Percentiles rank a stretch among this genome's conserved stretches.
These are phyloP conservation scores for Heliangelus exortis DNA, from an alignment of 2,797 vertebrate species.

Conservation along the genomic window DNA sequence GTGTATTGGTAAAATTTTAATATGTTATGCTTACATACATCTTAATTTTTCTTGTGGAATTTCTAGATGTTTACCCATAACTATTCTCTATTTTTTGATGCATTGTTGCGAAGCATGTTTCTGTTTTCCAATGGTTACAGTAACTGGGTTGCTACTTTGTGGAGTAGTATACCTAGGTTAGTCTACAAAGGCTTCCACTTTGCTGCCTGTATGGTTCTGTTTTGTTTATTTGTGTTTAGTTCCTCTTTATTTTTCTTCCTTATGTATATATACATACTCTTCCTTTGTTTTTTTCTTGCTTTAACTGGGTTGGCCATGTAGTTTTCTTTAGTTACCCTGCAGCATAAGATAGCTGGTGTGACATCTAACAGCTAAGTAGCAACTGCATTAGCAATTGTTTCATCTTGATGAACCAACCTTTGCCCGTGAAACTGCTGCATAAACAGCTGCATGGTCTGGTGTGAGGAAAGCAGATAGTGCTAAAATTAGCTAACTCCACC, in stretches of 20 bases:
- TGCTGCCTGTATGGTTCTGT: not conserved
- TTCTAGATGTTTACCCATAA: not conserved
- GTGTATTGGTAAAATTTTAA: not conserved
- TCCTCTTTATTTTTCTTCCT: not conserved
- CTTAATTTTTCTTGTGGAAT: not conserved
- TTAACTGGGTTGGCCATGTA: rapidly evolving
- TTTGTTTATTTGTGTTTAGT: not conserved
- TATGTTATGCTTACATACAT: not conserved
- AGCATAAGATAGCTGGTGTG: not conserved
- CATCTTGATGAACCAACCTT: not conserved
- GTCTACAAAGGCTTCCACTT: not conserved
- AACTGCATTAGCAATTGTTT: not conserved
- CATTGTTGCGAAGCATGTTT: not conserved
- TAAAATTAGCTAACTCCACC: not conserved
- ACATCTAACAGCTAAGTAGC: not conserved
- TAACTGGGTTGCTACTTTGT: not conserved
- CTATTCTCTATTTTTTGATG: not conserved
- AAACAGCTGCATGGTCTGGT: not conserved
- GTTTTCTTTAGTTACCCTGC: not conserved
- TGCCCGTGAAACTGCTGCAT: not conserved
- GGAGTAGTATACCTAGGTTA: not conserved
- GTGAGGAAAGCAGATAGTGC: not conserved
- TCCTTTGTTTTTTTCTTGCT: not conserved
- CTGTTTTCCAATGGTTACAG: not conserved
- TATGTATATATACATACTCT: not conserved